Conservation (phyloP, 2,113 vertebrate species). For the Nothocercus julius region DNA sequence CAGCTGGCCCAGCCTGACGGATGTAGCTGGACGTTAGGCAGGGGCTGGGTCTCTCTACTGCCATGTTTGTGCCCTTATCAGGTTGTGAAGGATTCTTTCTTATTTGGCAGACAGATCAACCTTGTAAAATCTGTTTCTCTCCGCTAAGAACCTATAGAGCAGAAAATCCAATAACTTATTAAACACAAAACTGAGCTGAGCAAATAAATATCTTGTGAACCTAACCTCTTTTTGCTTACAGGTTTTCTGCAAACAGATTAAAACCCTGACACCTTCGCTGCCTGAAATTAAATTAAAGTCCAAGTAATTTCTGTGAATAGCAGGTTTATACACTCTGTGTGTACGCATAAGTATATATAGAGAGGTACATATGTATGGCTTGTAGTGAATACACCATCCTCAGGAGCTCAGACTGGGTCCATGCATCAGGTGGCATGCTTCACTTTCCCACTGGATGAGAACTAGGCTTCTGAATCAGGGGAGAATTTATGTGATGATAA, state of each 20-base stretch:
- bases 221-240: neutral
- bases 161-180: neutral
- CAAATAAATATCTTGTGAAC: neutral
- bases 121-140: conserved; percentile 9
- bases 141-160: neutral
- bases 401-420: neutral
- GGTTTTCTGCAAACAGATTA: neutral
- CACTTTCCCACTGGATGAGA: neutral
- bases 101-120: neutral
- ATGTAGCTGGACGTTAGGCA: neutral
- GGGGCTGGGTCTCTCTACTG: neutral
- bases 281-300: neutral
- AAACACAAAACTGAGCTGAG: neutral
- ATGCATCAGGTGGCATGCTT: neutral
- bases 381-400: neutral
- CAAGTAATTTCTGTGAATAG: neutral
- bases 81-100: conserved; percentile 5
- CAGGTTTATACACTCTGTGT: neutral
- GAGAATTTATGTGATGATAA: conserved; percentile 2
- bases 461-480: neutral
- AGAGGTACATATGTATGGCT: neutral
- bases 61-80: neutral
- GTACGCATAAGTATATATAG: neutral
- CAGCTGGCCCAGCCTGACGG: neutral
- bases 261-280: neutral